phyloP scores from a whole-genome alignment of 1,140 invertebrate genomes.

The Heliconius hewitsoni region DNA sequence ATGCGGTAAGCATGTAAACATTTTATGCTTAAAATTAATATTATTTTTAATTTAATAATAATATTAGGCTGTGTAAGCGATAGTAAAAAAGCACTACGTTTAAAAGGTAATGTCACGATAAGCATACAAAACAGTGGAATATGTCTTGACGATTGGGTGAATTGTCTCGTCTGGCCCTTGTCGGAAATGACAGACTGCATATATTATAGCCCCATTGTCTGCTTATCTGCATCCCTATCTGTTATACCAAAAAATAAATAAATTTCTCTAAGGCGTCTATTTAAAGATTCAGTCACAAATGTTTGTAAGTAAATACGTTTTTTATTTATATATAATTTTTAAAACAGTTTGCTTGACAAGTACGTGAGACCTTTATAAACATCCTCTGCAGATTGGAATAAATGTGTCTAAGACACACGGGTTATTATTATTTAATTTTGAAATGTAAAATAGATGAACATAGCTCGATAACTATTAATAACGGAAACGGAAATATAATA shows the following conservation, averaged over 20 bases:
- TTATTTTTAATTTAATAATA: neutral
- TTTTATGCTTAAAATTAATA: neutral
- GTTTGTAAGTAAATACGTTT: constrained; percentile 25
- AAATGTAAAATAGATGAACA: neutral
- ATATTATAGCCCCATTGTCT: constrained; percentile 65
- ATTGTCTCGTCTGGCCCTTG: constrained; percentile 65
- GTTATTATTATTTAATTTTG: no score
- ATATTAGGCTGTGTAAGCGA: neutral
- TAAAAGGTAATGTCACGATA: constrained; percentile 37
- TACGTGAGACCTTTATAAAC: neutral
- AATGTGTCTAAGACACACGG: no score
- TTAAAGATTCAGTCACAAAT: constrained; percentile 12
- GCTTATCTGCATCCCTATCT: constrained; percentile 63
- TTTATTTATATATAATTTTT: constrained; percentile 4
- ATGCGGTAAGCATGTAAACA: constrained; percentile 59
- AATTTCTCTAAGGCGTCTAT: constrained; percentile 19
- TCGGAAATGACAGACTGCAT: constrained; percentile 59
- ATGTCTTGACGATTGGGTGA: constrained; percentile 55
- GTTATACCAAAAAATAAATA: constrained; percentile 42
- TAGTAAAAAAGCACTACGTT: constrained; percentile 1
- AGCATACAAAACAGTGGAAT: constrained; percentile 62
- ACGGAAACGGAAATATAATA: neutral
- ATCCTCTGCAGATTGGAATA: neutral
- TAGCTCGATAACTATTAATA: neutral
- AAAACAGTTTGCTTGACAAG: neutral